A percentile compares a stretch with the other conserved stretches of the same genome.
Evolutionary conservation across 2,797 vertebrate species (phyloP).

Genomic region (Pogonophryne albipinna): DNA sequence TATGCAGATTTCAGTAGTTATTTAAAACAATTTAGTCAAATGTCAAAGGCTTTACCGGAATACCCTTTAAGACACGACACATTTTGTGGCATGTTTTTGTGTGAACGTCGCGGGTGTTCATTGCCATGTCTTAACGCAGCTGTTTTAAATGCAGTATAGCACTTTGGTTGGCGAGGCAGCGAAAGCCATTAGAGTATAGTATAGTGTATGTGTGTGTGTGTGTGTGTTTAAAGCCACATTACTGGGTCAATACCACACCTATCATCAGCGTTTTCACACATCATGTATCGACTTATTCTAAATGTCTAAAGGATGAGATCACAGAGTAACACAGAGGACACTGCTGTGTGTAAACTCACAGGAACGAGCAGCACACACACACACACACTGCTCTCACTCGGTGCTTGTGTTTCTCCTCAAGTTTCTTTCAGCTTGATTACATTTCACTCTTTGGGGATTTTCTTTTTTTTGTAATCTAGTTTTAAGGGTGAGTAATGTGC

Average conservation of each 20-base stretch:
- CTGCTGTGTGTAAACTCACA: neutral
- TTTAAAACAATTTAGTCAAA: neutral
- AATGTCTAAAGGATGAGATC: neutral
- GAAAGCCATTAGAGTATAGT: conserved; percentile 4
- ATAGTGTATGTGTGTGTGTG: neutral
- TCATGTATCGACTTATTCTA: conserved; percentile 21
- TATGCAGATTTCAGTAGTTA: neutral
- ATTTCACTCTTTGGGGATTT: conserved; percentile 13
- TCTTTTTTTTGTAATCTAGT: neutral
- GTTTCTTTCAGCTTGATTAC: conserved; percentile 11
- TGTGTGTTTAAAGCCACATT: conserved; percentile 8
- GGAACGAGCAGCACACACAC: neutral
- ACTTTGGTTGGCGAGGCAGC: conserved; percentile 15
- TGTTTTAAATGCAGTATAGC: conserved; percentile 13
- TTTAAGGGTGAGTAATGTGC: neutral
- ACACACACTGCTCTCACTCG: too few species aligned
- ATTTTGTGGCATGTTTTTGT: neutral
- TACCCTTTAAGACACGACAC: too few species aligned
- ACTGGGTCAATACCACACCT: conserved; percentile 26
- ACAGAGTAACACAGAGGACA: too few species aligned
- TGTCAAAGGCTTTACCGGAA: neutral
- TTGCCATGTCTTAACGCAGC: neutral
- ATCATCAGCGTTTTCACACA: conserved; percentile 11
- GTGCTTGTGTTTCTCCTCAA: neutral
- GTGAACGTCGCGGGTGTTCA: neutral